These are phyloP conservation scores for Apodemia zela DNA, from an alignment of 2,888 invertebrate species.

Conservation along the genomic window DNA sequence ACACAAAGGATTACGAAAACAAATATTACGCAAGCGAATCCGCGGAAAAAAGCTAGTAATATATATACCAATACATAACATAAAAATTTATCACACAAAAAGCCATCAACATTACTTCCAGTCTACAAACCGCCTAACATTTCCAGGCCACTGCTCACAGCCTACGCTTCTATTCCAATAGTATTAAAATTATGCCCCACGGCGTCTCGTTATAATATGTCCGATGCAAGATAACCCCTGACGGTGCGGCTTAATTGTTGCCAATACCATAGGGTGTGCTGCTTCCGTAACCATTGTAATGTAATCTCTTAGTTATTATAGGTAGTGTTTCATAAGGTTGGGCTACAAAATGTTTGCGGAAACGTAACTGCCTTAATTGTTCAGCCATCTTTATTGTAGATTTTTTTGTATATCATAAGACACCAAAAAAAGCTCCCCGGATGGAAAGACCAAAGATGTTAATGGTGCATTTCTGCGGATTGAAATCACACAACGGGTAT, in stretches of 20 bases:
- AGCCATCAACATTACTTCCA: neutral
- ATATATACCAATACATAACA: too few species aligned
- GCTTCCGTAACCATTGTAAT: conserved; percentile 27
- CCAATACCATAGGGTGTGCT: conserved; percentile 26
- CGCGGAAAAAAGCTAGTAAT: too few species aligned
- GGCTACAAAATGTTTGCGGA: neutral
- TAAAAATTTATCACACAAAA: too few species aligned
- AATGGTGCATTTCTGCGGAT: too few species aligned
- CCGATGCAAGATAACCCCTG: conserved; percentile 31
- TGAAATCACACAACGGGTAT: too few species aligned
- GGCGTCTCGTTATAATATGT: conserved; percentile 31
- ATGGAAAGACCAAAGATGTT: too few species aligned
- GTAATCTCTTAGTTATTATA: conserved; percentile 2
- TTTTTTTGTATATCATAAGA: too few species aligned
- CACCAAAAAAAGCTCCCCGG: too few species aligned
- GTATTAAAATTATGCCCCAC: conserved; percentile 23
- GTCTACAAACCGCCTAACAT: conserved; percentile 21
- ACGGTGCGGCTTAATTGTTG: conserved; percentile 32
- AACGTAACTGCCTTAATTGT: too few species aligned
- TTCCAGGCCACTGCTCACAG: conserved; percentile 18
- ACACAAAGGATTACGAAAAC: too few species aligned
- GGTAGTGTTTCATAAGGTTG: conserved; percentile 9
- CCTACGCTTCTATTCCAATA: conserved; percentile 24
- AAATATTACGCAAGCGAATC: too few species aligned
- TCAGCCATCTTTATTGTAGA: too few species aligned